Percentiles rank a stretch among this genome's conserved stretches.
Conservation (phyloP, 2,888 invertebrate species). For the Oligia fasciuncula region DNA sequence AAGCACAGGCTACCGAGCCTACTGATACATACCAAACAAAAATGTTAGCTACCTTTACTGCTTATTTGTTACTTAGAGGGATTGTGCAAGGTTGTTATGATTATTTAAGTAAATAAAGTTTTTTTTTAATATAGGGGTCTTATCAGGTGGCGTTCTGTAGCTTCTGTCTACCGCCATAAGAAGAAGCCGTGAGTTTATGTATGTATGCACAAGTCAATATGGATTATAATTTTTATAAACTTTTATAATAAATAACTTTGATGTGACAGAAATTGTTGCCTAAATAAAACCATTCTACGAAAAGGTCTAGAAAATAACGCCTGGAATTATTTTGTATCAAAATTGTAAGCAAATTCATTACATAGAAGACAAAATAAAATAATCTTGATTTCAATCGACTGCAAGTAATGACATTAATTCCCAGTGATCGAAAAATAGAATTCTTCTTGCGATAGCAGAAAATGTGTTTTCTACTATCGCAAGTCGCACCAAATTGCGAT, state of each 20-base stretch:
- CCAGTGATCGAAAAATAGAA: conserved; percentile 9
- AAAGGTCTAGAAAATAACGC: background rate
- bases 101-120: too few relatives aligned
- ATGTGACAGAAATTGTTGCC: background rate
- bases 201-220: background rate
- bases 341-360: background rate
- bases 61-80: too few relatives aligned
- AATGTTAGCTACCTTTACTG: too few relatives aligned
- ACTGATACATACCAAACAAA: too few relatives aligned
- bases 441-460: background rate
- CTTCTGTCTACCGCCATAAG: background rate
- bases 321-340: background rate
- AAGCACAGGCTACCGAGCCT: too few relatives aligned
- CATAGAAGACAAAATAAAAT: background rate
- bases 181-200: background rate
- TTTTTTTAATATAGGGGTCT: background rate
- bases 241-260: background rate
- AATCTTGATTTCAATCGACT: background rate
- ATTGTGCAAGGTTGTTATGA: too few relatives aligned
- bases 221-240: background rate
- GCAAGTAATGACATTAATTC: background rate
- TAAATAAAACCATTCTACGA: background rate
- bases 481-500: conserved; percentile 41
- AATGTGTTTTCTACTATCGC: conserved; percentile 29
- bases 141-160: background rate